These are phyloP conservation scores for Hippasteria phrygiana DNA, from an alignment of 53 echinoderm and acorn worm genomes.

Conservation along the genomic window DNA sequence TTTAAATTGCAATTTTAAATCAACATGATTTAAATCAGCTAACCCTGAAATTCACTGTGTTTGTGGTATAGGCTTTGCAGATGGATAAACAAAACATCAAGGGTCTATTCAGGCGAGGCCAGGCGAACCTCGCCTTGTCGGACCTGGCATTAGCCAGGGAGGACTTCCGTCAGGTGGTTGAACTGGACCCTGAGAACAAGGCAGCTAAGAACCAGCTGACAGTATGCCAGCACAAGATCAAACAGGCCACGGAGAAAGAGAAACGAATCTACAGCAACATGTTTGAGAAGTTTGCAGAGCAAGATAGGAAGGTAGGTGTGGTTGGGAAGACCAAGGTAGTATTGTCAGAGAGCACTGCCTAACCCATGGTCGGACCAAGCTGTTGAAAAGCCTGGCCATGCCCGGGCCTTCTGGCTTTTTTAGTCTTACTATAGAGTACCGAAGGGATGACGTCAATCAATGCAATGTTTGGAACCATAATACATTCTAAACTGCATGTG, in stretches of 20 bases:
- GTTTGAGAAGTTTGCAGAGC: slow-evolving; percentile 87
- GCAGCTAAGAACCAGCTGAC: slow-evolving; percentile 92
- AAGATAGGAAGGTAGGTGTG: slow-evolving; percentile 74
- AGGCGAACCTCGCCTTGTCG: slow-evolving; percentile 70
- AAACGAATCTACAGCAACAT: slow-evolving; percentile 89
- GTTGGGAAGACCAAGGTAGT: too few species aligned
- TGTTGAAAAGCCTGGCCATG: too few species aligned
- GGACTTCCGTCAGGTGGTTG: slow-evolving; percentile 81
- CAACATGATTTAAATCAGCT: too few species aligned
- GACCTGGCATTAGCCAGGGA: slow-evolving; percentile 72
- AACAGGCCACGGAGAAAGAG: slow-evolving; percentile 77
- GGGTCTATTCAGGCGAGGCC: slow-evolving; percentile 83
- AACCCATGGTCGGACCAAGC: too few species aligned
- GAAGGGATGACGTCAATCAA: too few species aligned
- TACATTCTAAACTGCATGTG: too few species aligned
- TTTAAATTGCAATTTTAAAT: too few species aligned
- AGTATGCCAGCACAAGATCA: slow-evolving; percentile 83
- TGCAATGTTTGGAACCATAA: too few species aligned
- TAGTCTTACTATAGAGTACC: too few species aligned
- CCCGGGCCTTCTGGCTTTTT: too few species aligned
- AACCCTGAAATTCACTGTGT: neutral
- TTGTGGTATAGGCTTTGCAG: slow-evolving; percentile 77
- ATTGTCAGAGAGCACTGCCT: too few species aligned
- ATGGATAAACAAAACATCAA: slow-evolving; percentile 78
- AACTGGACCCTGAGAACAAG: slow-evolving; percentile 88